These are phyloP conservation scores for Hyles lineata DNA, from an alignment of 2,888 invertebrate genomes.

Conservation along the genomic window DNA sequence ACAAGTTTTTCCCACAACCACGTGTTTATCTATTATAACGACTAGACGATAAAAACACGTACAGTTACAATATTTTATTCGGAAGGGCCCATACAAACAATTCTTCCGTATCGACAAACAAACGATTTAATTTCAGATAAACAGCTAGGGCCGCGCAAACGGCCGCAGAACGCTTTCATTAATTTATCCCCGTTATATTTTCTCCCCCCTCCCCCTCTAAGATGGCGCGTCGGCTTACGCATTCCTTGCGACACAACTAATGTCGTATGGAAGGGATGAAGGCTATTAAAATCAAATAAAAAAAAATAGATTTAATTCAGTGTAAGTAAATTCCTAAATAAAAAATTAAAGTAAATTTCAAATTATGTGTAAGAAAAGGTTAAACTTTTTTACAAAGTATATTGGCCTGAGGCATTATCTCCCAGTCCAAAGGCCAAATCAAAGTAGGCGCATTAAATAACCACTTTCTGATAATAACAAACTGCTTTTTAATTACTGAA, in stretches of 20 bases:
- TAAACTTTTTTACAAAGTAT: no score
- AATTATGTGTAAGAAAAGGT: no score
- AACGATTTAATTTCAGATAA: conserved; percentile 37
- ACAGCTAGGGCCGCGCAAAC: conserved; percentile 26
- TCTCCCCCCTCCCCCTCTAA: conserved; percentile 30
- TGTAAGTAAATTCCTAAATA: no score
- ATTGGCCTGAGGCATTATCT: no score
- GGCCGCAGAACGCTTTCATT: conserved; percentile 28
- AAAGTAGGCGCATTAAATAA: no score
- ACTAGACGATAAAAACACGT: neutral
- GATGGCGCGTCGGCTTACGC: conserved; percentile 9
- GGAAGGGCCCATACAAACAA: conserved; percentile 6
- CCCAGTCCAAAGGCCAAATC: no score
- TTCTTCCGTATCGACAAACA: conserved; percentile 30
- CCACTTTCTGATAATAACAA: no score
- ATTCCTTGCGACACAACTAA: neutral
- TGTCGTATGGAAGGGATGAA: neutral
- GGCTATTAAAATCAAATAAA: neutral
- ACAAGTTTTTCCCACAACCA: neutral
- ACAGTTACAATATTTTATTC: conserved; percentile 1
- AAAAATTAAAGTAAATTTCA: no score
- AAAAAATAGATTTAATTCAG: no score
- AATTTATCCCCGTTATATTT: conserved; percentile 33
- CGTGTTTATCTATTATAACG: neutral
- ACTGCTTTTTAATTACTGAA: no score